Base-by-base conservation (phyloP, 2,113 vertebrate genomes). In the Empidonax alnorum region DNA sequence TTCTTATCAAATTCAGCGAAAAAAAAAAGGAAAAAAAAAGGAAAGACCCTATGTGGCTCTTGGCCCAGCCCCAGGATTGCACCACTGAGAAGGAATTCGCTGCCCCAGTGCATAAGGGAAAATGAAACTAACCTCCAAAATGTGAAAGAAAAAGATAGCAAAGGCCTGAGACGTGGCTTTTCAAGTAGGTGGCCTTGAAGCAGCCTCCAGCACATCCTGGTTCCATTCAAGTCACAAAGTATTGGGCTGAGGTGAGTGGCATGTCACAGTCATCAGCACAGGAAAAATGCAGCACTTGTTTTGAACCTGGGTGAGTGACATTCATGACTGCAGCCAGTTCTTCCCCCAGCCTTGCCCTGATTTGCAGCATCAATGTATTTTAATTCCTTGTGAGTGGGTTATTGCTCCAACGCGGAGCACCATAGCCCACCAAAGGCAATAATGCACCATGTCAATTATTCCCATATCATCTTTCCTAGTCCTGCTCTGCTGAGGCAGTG, bases 381-480 rank as follows among this genome's bases (percentile, higher is more conserved):
- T 17, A 68, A 49, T 61, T 72, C 39, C 18, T 63, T 52, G 65
- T 0, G 0, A 58, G 20, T 6, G 8, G 25, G 6, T 62, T 71
- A 27, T 5, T 44, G 58, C 84, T 84, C 58, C 7, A 28, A 2
- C 15, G 35, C 0, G 1, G 61, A 39, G 21, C 19, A n/a, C 13
- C 16, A 9, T 39, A 35, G 50, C 11, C 13, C 49, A 42, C 23
- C 8, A 39, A 27, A 39, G 42, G 18, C 14, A 4, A 35, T 35
- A 56, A 30, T 14, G 23, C 4, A 6, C 39, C 49, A 55, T 25
- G 19, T 42, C 42, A 84, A 50, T 18, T 0, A 62, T 67, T 69
- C 44, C 46, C 24, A 11, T 12, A 5, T 42, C 22, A 35, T 9
- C 15, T 23, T 39, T 62, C 39, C 50, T 72, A 53, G 37, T 19